phyloP scores from a whole-genome alignment of 2,888 invertebrate genomes.

The Troides helena region DNA sequence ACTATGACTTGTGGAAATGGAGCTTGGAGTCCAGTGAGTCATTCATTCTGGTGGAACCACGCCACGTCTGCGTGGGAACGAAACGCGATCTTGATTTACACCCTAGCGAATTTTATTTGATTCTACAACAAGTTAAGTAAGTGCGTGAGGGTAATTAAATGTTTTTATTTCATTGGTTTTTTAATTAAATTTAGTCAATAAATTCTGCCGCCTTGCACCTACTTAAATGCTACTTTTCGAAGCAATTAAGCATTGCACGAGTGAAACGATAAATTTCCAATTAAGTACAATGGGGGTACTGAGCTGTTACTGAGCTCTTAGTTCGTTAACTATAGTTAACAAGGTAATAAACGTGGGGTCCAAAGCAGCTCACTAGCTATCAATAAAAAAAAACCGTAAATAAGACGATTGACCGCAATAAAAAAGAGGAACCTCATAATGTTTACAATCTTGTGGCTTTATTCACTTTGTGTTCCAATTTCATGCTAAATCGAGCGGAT shows the following conservation, averaged over 20 bases:
- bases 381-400: constrained; percentile 76
- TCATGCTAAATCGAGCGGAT: constrained; percentile 80
- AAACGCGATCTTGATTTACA: constrained; percentile 60
- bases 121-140: constrained; percentile 50
- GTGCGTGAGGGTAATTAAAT: constrained; percentile 39
- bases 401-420: constrained; percentile 71
- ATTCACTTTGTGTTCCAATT: constrained; percentile 81
- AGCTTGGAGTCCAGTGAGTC: constrained; percentile 77
- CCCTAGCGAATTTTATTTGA: constrained; percentile 48
- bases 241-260: constrained; percentile 64
- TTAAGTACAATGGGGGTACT: constrained; percentile 61
- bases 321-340: constrained; percentile 78
- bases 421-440: constrained; percentile 78
- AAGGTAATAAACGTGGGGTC: constrained; percentile 75
- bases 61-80: constrained; percentile 71
- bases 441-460: constrained; percentile 80
- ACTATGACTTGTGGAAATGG: constrained; percentile 81
- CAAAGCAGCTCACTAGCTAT: constrained; percentile 60
- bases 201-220: constrained; percentile 40
- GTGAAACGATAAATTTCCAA: constrained; percentile 71
- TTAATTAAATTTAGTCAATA: constrained; percentile 44
- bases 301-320: constrained; percentile 59
- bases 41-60: constrained; percentile 70
- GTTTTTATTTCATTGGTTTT: constrained; percentile 46
- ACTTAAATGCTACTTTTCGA: constrained; percentile 57